Evolutionary conservation across 1,140 invertebrate genomes (phyloP).

Genomic region (Galleria mellonella): DNA sequence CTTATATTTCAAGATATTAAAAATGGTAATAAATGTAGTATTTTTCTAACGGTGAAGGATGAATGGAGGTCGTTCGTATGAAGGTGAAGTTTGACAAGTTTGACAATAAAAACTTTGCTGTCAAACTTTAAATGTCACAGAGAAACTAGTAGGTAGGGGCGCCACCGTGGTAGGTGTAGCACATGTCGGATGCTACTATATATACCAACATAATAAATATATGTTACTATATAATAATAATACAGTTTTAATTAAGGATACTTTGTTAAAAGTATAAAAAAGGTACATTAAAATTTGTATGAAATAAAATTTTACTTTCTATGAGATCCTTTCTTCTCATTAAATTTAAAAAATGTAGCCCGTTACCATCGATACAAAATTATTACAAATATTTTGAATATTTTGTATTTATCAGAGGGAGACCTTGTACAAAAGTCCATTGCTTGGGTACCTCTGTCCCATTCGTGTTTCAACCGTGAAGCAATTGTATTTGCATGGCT

Average conservation of each 20-base stretch:
- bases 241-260: not conserved
- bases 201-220: not conserved
- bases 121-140: not conserved
- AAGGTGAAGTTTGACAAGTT: constrained; percentile 18
- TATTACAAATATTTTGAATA: too few species aligned
- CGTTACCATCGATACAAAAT: too few species aligned
- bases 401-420: too few species aligned
- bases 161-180: not conserved
- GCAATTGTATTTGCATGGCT: too few species aligned
- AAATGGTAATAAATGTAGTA: constrained; percentile 21
- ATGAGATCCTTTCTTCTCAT: too few species aligned
- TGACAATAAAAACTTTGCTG: constrained; percentile 5
- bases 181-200: not conserved
- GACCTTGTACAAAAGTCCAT: too few species aligned
- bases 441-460: too few species aligned
- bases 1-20: constrained; percentile 37
- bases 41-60: constrained; percentile 39
- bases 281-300: not conserved
- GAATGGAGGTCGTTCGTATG: constrained; percentile 59
- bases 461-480: too few species aligned
- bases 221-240: not conserved
- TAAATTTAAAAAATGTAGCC: too few species aligned
- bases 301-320: not conserved
- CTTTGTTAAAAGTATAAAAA: not conserved
- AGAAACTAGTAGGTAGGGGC: not conserved